A percentile compares a stretch with the other conserved stretches of the same genome.
Conservation (phyloP, 2,113 vertebrate species). For the Euleptes europaea region DNA sequence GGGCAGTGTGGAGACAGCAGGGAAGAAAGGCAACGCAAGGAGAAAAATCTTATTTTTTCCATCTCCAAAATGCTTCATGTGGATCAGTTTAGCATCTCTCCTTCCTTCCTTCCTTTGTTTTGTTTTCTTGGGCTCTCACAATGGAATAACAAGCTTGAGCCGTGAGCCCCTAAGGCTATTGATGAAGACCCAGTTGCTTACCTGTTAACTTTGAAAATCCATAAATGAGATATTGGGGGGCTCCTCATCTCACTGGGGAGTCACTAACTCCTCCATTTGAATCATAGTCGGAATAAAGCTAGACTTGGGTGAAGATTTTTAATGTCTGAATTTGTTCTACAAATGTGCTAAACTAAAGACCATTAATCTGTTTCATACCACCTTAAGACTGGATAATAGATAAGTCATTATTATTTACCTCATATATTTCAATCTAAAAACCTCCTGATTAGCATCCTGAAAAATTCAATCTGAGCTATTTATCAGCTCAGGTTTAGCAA, state of each 20-base stretch:
- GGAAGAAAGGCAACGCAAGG: neutral
- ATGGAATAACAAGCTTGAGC: neutral
- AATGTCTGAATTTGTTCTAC: neutral
- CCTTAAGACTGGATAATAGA: neutral
- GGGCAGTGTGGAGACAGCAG: neutral
- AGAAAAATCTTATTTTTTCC: neutral
- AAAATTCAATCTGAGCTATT: no score
- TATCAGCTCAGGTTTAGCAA: no score
- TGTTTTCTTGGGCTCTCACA: neutral
- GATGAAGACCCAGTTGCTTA: neutral
- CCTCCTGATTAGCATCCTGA: no score
- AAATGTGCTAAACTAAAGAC: neutral
- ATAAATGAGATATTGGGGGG: no score
- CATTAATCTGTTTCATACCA: neutral
- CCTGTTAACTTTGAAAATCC: neutral
- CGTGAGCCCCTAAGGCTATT: neutral
- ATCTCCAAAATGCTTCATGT: neutral
- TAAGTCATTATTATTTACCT: neutral
- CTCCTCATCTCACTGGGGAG: rapidly evolving
- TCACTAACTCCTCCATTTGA: neutral
- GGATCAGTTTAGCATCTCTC: neutral
- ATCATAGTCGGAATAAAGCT: neutral
- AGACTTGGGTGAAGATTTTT: neutral
- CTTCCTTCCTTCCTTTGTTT: neutral
- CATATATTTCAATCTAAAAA: no score